Percentiles rank a stretch among this genome's conserved stretches.
Evolutionary conservation across 2,113 vertebrate species (phyloP).

Genomic region (Acanthisitta chloris): DNA sequence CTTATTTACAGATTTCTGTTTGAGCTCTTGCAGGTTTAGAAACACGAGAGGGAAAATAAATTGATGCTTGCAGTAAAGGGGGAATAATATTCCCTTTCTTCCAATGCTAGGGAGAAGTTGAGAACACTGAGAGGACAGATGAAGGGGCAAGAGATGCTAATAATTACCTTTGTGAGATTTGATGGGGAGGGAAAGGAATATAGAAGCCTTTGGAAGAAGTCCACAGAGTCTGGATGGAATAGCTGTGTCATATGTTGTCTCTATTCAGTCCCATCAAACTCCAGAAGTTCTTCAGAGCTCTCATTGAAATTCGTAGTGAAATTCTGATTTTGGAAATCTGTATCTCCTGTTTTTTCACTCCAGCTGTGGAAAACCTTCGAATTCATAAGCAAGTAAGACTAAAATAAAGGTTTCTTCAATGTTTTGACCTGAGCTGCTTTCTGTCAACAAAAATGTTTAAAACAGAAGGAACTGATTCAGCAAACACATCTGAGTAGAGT

Average conservation of each 20-base stretch:
- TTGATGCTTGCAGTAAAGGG: rapidly evolving
- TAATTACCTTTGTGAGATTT: background rate
- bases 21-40: background rate
- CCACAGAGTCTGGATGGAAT: rapidly evolving
- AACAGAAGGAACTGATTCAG: background rate
- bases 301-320: background rate
- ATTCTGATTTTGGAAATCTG: background rate
- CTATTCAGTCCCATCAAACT: background rate
- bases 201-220: background rate
- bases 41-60: background rate
- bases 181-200: background rate
- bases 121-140: background rate
- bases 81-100: background rate
- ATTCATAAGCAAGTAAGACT: background rate
- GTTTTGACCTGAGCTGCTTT: background rate
- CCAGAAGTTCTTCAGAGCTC: background rate
- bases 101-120: background rate
- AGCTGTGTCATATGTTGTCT: rapidly evolving
- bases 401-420: background rate
- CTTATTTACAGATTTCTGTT: background rate
- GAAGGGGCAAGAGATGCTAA: background rate
- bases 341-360: background rate
- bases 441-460: background rate
- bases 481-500: rapidly evolving
- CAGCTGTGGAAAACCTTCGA: background rate